A percentile compares a stretch with the other conserved stretches of the same genome.
These are phyloP conservation scores for Stramonita haemastoma DNA, from an alignment of 2,888 invertebrate species.

Conservation along the genomic window DNA sequence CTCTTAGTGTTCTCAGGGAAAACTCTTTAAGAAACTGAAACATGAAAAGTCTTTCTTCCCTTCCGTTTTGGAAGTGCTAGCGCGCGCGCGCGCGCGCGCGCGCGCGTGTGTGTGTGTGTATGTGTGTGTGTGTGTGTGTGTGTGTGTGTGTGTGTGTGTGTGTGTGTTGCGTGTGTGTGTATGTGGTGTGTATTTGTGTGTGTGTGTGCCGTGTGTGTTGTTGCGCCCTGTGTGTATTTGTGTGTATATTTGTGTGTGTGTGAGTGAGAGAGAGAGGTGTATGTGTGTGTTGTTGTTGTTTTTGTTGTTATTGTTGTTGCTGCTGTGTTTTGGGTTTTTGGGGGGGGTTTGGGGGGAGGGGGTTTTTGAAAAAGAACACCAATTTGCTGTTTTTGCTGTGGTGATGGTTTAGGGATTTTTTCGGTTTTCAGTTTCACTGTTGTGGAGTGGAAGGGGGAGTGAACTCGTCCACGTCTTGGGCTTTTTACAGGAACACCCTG, in stretches of 20 bases:
- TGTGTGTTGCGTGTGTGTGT: neutral
- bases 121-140: neutral
- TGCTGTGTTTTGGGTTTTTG: no score
- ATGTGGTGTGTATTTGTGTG: no score
- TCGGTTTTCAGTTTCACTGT: constrained; percentile 62
- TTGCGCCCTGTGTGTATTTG: neutral
- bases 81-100: neutral
- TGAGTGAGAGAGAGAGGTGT: no score
- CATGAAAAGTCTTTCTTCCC: no score
- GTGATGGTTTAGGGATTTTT: neutral
- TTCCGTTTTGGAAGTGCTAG: neutral
- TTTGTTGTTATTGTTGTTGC: no score
- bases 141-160: neutral
- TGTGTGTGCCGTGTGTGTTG: neutral
- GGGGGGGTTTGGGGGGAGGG: neutral
- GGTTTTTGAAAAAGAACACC: neutral
- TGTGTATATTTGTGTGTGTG: no score
- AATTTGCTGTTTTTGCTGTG: neutral
- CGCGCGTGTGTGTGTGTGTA: neutral
- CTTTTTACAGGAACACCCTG: constrained; percentile 61
- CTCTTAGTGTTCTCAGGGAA: no score
- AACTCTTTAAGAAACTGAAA: no score
- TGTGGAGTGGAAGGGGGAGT: constrained; percentile 66
- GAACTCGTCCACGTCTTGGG: constrained; percentile 69
- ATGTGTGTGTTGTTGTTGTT: no score